Conservation (phyloP, 1,140 invertebrate genomes). For the Eciton burchellii region DNA sequence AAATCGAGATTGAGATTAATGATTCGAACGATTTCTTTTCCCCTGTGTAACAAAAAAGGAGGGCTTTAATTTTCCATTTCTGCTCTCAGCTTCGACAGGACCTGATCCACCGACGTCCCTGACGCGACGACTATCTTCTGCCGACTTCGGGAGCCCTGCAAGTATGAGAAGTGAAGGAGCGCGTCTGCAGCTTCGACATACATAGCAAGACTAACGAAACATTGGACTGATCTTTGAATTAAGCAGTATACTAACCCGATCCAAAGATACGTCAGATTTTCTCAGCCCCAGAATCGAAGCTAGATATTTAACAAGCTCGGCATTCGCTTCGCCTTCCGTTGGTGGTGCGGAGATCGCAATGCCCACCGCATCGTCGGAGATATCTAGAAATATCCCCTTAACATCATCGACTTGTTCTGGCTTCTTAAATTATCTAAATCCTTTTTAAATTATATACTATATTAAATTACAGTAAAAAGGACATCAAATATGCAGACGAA, state of each 20-base stretch:
- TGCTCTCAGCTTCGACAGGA: constrained; percentile 79
- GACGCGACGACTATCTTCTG: constrained; percentile 84
- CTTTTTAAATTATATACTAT: too few species aligned
- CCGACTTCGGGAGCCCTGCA: constrained; percentile 85
- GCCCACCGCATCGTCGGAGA: constrained; percentile 86
- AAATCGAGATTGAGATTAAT: background rate
- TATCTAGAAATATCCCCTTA: constrained; percentile 76
- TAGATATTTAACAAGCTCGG: constrained; percentile 90
- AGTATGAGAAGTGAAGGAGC: constrained; percentile 51
- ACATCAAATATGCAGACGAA: too few species aligned
- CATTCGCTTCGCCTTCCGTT: constrained; percentile 92
- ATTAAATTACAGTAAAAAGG: too few species aligned
- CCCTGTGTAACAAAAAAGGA: background rate
- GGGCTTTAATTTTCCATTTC: constrained; percentile 74
- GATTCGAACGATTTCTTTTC: background rate
- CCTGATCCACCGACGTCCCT: constrained; percentile 78
- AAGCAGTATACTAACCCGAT: constrained; percentile 87
- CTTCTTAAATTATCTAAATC: too few species aligned
- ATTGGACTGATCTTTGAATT: background rate
- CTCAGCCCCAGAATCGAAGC: constrained; percentile 88
- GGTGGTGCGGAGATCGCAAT: constrained; percentile 92
- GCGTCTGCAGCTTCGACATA: background rate
- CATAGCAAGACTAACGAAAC: background rate
- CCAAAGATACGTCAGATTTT: constrained; percentile 90
- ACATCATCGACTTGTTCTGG: too few species aligned